Evolutionary conservation across 2,888 invertebrate species (phyloP), one percentile per base, ranked within the genome.

Genomic region (Hemistola chrysoprasaria): DNA sequence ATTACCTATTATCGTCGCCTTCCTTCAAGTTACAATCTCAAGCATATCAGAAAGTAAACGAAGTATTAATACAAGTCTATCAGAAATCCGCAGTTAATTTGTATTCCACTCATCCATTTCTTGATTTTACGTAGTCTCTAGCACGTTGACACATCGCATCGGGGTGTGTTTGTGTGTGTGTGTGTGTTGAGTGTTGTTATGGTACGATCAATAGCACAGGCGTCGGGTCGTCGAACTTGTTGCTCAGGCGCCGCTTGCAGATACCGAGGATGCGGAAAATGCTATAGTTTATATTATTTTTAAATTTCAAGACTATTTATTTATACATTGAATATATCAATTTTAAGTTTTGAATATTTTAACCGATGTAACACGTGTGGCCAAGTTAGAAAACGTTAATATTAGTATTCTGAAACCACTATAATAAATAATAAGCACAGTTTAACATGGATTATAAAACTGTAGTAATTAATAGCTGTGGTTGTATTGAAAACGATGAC

Each of bases 191-290:
- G 70, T 70, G 72, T 71, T 78, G 75, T 77, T 75, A 64, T 76
- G 68, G 71, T 78, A 67, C 78, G 80, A 78, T 84, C 84, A 86
- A 80, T 78, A 84, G 77, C 85, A 82, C 74, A 63, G 71, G 78
- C 81, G 78, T 71, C 71, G 77, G 85, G 77, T 85, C 84, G 75
- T 64, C 71, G 82, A 78, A 73, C 82, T 64, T 58, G 59, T 61
- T 75, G 80, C 81, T 78, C 80, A 62, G 69, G 78, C 85, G 81
- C 75, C 76, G 78, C 56, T 63, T 59, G 67, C 71, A 65, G 75
- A 77, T 72, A 79, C 69, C 56, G 65, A 68, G 67, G 72, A 65
- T 68, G 71, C 73, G 71, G 65, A 71, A 68, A 74, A 56, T 52
- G 50, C 53, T 55, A 59, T 58, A 53, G 60, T 63, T 62, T 45